phyloP scores from a whole-genome alignment of 1,140 invertebrate genomes.

The Panagrolaimus sp. region DNA sequence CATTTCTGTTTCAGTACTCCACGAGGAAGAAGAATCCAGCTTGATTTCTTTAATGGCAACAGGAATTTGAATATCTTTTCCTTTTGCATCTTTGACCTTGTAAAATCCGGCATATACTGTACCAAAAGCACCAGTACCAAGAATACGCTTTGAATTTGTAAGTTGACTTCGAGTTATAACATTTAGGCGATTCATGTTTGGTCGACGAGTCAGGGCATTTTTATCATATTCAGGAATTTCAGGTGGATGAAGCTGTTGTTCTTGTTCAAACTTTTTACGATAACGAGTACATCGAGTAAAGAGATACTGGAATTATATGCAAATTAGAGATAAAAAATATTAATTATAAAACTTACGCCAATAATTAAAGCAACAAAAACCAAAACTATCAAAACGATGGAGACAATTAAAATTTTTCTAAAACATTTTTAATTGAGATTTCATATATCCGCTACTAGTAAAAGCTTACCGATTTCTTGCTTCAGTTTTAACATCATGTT shows the following conservation, averaged over 20 bases:
- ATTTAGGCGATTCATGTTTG: conserved; percentile 2
- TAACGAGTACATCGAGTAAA: not conserved
- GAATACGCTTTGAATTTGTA: not conserved
- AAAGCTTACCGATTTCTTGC: not conserved
- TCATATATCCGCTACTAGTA: too few relatives aligned
- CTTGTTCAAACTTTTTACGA: conserved; percentile 3
- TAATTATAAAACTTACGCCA: not conserved
- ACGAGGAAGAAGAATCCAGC: not conserved
- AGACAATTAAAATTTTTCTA: not conserved
- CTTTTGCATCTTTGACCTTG: not conserved
- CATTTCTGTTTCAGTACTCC: conserved; percentile 1
- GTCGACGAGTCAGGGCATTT: not conserved
- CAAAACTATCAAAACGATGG: not conserved
- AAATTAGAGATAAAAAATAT: too few relatives aligned
- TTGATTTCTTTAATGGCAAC: conserved; percentile 1
- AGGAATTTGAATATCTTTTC: not conserved
- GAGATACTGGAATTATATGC: not conserved
- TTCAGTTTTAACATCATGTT: not conserved
- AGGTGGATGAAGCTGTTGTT: conserved; percentile 3
- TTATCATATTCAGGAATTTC: not conserved
- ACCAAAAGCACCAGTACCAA: conserved; percentile 3
- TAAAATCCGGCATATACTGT: conserved; percentile 5
- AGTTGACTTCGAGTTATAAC: not conserved
- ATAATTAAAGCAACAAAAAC: not conserved
- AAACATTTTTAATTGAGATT: too few relatives aligned